Evolutionary conservation across 2,797 vertebrate genomes (phyloP), one percentile per base, ranked within the genome.

Genomic region (Gastrophryne carolinensis): DNA sequence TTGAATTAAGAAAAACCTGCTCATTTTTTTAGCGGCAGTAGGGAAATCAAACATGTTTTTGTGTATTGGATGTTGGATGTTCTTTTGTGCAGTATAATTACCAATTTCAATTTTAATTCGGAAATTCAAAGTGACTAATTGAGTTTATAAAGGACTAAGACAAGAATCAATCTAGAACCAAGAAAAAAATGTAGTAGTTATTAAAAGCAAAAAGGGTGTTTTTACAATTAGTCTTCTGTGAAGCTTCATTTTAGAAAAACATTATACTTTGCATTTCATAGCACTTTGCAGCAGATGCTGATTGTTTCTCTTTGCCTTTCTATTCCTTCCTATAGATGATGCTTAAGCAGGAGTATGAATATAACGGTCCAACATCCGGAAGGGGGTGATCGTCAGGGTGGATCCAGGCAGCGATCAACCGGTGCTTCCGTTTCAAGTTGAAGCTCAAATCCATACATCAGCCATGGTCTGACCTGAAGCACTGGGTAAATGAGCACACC

Each of bases 21-120:
- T 52, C 50, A 34, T 8, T 24, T 27, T 63, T 72, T 61, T 15
- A 54, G 32, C 19, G 11, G 41, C 41, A 70, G 60, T 61, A 34
- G 44, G 47, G 24, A 70, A 69, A 69, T 76, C 32, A 75, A 69
- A 75, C 62, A 41, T 69, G 24, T 39, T 68, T 66, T 61, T 52
- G 53, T 67, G 62, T 69, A 75, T 62, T 75, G 54, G 23, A 62
- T 68, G n/a, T n/a, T n/a, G n/a, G n/a, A 39, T 50, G 53, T 52
- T n/a, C 64, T 68, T 67, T 54, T 50, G 65, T 53, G 64, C 65
- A 69, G 53, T 39, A 69, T 68, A 75, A 68, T 69, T 69, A 62
- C 73, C 44, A 75, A 68, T 75, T 75, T 75, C 73, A 69, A 41
- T 69, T 75, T 62, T 69, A 75, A 75, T 75, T 69, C 61, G n/a